Evolutionary conservation across 2,888 invertebrate species (phyloP).

Genomic region (Rhingia campestris): DNA sequence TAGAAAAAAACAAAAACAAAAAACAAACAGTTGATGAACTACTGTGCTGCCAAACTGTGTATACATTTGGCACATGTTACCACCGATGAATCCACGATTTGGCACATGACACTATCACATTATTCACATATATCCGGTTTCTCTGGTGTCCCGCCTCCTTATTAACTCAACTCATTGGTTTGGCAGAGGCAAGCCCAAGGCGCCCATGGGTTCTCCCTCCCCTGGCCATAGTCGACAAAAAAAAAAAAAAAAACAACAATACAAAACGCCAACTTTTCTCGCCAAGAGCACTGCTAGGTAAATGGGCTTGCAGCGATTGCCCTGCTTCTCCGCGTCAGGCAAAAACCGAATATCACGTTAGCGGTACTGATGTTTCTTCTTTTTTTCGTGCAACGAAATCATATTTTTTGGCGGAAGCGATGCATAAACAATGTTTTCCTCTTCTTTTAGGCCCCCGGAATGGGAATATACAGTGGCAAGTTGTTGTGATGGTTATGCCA

Average conservation of each 20-base stretch:
- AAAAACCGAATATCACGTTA: slow-evolving; percentile 57
- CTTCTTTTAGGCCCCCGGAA: slow-evolving; percentile 28
- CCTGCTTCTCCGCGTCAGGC: not conserved
- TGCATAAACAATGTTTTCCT: slow-evolving; percentile 67
- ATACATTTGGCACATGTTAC: slow-evolving; percentile 58
- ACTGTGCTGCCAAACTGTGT: not conserved
- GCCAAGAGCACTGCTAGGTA: slow-evolving; percentile 52
- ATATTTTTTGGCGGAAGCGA: slow-evolving; percentile 65
- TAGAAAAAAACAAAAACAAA: not conserved
- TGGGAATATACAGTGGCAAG: slow-evolving; percentile 47
- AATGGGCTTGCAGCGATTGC: slow-evolving; percentile 18
- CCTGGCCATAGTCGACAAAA: not conserved
- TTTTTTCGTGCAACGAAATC: slow-evolving; percentile 54
- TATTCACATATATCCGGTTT: slow-evolving; percentile 58
- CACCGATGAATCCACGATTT: slow-evolving; percentile 52
- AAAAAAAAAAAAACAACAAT: slow-evolving; percentile 7
- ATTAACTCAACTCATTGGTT: slow-evolving; percentile 60
- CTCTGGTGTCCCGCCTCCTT: slow-evolving; percentile 32
- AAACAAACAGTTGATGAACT: slow-evolving; percentile 29
- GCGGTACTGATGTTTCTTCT: slow-evolving; percentile 32
- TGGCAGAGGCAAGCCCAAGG: slow-evolving; percentile 51
- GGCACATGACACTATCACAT: slow-evolving; percentile 64
- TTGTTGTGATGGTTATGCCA: slow-evolving; percentile 63
- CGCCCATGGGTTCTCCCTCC: slow-evolving; percentile 1
- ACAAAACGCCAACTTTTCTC: slow-evolving; percentile 15